Evolutionary conservation across 2,113 vertebrate genomes (phyloP).

Genomic region (Charadrius vociferus): DNA sequence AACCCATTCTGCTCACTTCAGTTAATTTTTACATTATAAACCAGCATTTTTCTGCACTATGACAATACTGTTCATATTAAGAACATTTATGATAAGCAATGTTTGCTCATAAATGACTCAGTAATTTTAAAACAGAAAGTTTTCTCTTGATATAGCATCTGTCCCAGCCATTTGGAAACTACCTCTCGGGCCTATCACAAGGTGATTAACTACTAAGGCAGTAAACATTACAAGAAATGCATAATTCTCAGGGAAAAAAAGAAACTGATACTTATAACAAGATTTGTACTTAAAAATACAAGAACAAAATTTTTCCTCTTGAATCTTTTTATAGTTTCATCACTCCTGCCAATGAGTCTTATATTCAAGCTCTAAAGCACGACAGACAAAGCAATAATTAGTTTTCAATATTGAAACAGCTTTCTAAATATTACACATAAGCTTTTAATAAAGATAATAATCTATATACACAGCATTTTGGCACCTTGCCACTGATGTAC

Average conservation of each 20-base stretch:
- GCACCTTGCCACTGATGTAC: not conserved
- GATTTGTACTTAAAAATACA: not conserved
- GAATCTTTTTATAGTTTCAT: not conserved
- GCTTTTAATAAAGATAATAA: slow-evolving; percentile 16
- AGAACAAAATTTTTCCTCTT: not conserved
- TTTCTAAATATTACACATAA: not conserved
- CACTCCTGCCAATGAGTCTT: not conserved
- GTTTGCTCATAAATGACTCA: not conserved
- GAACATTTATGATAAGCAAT: not conserved
- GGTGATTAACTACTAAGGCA: not conserved
- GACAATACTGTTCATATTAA: not conserved
- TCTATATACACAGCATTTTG: not conserved
- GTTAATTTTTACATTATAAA: not conserved
- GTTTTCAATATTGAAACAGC: not conserved
- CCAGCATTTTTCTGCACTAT: not conserved
- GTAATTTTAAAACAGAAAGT: not conserved
- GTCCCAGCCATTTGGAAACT: not conserved
- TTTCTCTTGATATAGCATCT: not conserved
- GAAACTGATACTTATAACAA: not conserved
- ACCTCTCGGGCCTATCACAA: not conserved
- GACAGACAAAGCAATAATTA: not conserved
- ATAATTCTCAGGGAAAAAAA: not conserved
- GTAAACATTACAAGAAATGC: not conserved
- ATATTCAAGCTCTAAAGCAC: not conserved
- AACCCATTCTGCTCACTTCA: not conserved